A percentile compares a stretch with the other conserved stretches of the same genome.
These are phyloP conservation scores for Emydura subglobosa DNA, from an alignment of 2,113 vertebrate species.

Conservation along the genomic window DNA sequence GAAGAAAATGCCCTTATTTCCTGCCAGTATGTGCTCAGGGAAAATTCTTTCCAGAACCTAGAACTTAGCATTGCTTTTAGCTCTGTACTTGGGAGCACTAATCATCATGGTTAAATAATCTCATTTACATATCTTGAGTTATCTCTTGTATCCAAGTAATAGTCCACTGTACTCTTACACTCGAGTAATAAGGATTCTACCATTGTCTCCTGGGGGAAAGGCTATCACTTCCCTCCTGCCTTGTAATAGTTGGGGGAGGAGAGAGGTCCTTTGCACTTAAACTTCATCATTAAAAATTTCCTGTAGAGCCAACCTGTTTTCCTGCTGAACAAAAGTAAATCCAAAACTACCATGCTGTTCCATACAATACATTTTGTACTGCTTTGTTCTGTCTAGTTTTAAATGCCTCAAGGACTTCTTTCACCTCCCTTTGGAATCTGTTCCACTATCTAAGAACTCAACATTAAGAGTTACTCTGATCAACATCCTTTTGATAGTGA, in stretches of 20 bases:
- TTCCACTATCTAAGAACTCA: no score
- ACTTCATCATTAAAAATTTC: background rate
- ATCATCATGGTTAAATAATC: conserved; percentile 38
- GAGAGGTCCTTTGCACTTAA: background rate
- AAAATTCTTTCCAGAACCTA: background rate
- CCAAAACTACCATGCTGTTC: background rate
- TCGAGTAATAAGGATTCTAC: background rate
- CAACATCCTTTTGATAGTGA: no score
- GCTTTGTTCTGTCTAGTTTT: no score
- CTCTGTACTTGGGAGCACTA: background rate
- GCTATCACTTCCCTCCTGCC: background rate
- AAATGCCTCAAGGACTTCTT: no score
- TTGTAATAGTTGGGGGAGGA: background rate
- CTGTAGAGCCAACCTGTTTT: background rate
- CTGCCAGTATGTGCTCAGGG: background rate
- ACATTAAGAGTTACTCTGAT: no score
- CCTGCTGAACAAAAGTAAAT: background rate
- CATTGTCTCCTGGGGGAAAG: conserved; percentile 27
- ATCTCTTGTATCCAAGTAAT: background rate
- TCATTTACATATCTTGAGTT: conserved; percentile 30
- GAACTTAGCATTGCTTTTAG: background rate
- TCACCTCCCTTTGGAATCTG: no score
- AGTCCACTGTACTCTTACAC: conserved; percentile 29
- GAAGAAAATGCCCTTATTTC: background rate
- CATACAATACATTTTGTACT: no score